A percentile compares a stretch with the other conserved stretches of the same genome.
Conservation (phyloP, 2,797 vertebrate genomes). For the Garrulus glandarius region DNA sequence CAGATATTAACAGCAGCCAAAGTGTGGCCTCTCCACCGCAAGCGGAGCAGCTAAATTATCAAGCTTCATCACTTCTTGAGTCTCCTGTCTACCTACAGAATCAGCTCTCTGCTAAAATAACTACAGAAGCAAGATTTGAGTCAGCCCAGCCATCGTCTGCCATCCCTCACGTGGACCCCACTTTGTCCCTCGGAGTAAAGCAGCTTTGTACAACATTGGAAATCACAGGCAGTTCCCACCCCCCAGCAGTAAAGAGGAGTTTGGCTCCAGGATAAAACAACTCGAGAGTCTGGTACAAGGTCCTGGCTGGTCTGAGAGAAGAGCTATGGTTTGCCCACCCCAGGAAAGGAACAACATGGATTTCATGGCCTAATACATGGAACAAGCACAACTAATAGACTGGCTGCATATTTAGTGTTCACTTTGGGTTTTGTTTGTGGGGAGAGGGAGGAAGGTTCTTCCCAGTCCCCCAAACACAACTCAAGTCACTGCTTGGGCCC, state of each 20-base stretch:
- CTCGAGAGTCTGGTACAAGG: not conserved
- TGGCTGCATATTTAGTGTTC: not conserved
- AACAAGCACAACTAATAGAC: not conserved
- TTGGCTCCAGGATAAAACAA: slow-evolving; percentile 12
- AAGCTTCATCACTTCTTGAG: not conserved
- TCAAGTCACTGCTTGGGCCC: slow-evolving; percentile 20
- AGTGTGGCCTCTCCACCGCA: not conserved
- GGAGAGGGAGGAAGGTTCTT: not conserved
- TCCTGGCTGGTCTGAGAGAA: not conserved
- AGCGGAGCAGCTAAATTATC: not conserved
- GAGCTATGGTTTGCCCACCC: not conserved
- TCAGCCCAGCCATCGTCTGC: not conserved
- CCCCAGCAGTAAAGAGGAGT: not conserved
- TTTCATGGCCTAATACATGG: not conserved
- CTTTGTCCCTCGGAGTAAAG: not conserved
- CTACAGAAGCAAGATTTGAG: slow-evolving; percentile 9
- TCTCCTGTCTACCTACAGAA: not conserved
- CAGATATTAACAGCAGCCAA: not conserved
- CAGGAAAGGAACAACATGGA: not conserved
- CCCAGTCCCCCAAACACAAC: slow-evolving; percentile 38
- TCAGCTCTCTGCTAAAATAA: not conserved
- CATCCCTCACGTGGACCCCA: not conserved
- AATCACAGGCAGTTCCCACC: not conserved
- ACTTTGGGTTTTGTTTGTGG: slow-evolving; percentile 4
- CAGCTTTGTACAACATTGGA: not conserved